A percentile compares a stretch with the other conserved stretches of the same genome.
phyloP scores from a whole-genome alignment of 2,797 vertebrate genomes.

The Enteromius paludinosus region DNA sequence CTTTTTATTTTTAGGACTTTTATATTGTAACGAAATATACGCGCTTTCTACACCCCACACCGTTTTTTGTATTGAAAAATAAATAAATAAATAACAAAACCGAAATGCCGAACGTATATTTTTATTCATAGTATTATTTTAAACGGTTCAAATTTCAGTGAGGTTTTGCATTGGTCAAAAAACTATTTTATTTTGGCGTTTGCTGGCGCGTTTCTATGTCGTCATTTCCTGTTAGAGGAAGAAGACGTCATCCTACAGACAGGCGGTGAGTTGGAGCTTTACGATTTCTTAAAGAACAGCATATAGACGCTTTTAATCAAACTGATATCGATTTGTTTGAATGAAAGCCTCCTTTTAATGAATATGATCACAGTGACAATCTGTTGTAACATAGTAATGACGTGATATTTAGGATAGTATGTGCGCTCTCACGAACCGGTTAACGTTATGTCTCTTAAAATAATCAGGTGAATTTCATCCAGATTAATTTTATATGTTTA shows the following conservation, averaged over 20 bases:
- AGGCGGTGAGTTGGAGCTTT: constrained; percentile 76
- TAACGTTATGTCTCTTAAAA: no score
- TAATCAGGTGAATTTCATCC: background rate
- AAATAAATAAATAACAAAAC: background rate
- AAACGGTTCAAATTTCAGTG: background rate
- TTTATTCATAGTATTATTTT: background rate
- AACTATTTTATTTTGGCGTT: background rate
- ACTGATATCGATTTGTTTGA: background rate
- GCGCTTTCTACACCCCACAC: background rate
- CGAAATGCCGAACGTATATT: background rate
- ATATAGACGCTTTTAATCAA: background rate
- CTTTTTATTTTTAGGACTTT: background rate
- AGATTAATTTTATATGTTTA: no score
- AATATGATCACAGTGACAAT: background rate
- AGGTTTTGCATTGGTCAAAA: background rate
- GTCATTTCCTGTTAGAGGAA: constrained; percentile 73
- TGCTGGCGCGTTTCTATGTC: constrained; percentile 52
- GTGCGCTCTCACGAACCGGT: background rate
- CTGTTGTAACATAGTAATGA: background rate
- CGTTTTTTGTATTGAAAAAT: background rate
- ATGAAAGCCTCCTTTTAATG: constrained; percentile 35
- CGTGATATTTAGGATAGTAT: background rate
- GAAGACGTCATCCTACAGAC: constrained; percentile 75
- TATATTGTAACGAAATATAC: no score
- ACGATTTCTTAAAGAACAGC: constrained; percentile 1